Evolutionary conservation across 2,888 invertebrate genomes (phyloP), one percentile per base, ranked within the genome.

Genomic region (Drosophila leonis): DNA sequence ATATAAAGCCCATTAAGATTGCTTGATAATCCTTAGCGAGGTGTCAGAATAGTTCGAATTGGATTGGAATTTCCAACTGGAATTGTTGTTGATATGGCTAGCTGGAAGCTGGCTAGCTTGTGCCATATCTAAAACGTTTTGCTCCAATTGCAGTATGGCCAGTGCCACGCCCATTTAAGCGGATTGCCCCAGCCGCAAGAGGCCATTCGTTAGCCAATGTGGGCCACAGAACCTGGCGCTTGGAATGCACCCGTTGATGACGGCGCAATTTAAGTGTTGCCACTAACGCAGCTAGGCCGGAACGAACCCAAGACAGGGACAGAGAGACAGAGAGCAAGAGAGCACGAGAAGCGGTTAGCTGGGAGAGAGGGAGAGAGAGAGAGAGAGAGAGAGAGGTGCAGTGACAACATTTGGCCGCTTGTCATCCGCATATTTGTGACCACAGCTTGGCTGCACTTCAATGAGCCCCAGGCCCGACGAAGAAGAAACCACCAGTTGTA

Each of bases 381-480:
- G 48, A 0, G 37, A 13, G 18, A 5, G 15, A 20, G 37, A 24
- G 66, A 10, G 18, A 42, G 44, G 35, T 48, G 33, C 54, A 48
- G 65, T 65, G 49, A 72, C 62, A 60, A 56, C 73, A 68, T 56
- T 77, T 77, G 62, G 71, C 48, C 65, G 75, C 80, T 67, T 78
- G 78, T 78, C 78, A 78, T 80, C 80, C 78, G 78, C 78, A 78
- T 78, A 67, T 72, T 76, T 78, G 52, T 73, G 77, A 80, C 78
- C 80, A 57, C 78, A 77, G 55, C 80, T 76, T 68, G 77, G 80
- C 72, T 78, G 80, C 78, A 78, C 78, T 80, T 73, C 80, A 80
- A 72, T 80, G 62, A 61, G 77, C 68, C 42, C 33, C 75, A 49
- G 65, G 71, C 59, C 64, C 51, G 37, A 55, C 18, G 13, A 33